Evolutionary conservation across 2,888 invertebrate genomes (phyloP).

Genomic region (Papilio protenor): DNA sequence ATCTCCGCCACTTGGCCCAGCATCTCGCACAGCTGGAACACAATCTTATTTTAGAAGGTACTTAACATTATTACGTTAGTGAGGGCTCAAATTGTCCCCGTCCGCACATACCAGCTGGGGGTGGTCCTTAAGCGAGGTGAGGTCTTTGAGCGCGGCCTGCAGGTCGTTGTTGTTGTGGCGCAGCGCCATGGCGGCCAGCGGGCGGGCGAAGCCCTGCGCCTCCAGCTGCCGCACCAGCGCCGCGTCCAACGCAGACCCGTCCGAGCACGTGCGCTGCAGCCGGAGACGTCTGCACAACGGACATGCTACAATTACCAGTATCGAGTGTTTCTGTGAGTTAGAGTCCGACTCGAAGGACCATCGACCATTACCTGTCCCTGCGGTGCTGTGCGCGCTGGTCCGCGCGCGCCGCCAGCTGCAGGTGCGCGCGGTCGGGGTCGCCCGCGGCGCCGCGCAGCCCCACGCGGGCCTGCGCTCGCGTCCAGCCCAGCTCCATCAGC

Average conservation of each 20-base stretch:
- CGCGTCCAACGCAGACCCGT: constrained; percentile 83
- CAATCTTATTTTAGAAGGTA: neutral
- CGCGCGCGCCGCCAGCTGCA: constrained; percentile 84
- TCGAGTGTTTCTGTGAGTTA: constrained; percentile 48
- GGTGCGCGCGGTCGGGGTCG: constrained; percentile 85
- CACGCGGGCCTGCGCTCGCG: constrained; percentile 87
- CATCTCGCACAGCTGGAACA: constrained; percentile 44
- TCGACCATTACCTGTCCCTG: constrained; percentile 63
- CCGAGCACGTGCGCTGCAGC: constrained; percentile 82
- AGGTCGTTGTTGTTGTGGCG: constrained; percentile 88
- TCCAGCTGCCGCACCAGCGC: constrained; percentile 81
- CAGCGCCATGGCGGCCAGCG: constrained; percentile 85
- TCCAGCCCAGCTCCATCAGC: constrained; percentile 85
- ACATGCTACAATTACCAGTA: neutral
- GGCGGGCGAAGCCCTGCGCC: constrained; percentile 88
- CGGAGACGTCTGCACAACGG: constrained; percentile 44
- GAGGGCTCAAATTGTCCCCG: no score
- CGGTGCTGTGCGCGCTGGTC: constrained; percentile 63
- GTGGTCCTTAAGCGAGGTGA: constrained; percentile 64
- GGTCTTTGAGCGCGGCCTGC: constrained; percentile 86
- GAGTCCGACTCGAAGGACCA: constrained; percentile 13
- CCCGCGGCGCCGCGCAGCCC: constrained; percentile 80
- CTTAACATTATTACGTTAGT: neutral
- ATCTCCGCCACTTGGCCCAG: constrained; percentile 57
- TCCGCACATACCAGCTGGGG: constrained; percentile 51